A percentile compares a stretch with the other conserved stretches of the same genome.
Conservation (phyloP, 2,888 invertebrate genomes). For the Lithophane leautieri region DNA sequence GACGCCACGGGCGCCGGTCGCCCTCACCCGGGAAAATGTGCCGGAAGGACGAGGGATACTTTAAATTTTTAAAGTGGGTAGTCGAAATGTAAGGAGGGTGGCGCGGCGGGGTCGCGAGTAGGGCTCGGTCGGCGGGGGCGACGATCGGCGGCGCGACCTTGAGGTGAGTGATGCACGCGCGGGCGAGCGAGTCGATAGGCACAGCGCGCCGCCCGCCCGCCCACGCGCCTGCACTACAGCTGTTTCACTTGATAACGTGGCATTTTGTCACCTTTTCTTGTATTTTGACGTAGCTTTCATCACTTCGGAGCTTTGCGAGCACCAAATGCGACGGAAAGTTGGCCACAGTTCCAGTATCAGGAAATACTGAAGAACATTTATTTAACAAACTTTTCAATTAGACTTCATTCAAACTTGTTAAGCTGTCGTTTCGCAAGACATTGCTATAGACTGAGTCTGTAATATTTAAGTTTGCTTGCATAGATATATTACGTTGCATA, state of each 20-base stretch:
- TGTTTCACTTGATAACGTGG: constrained; percentile 85
- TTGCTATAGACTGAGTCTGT: background rate
- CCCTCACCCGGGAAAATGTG: constrained; percentile 79
- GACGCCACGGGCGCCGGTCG: constrained; percentile 81
- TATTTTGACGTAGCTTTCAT: constrained; percentile 60
- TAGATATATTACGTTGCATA: constrained; percentile 9
- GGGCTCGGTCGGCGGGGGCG: constrained; percentile 75
- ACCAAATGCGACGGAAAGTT: constrained; percentile 31
- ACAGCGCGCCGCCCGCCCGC: constrained; percentile 77
- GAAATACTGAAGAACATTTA: constrained; percentile 34
- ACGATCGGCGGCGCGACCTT: constrained; percentile 79
- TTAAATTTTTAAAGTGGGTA: constrained; percentile 77
- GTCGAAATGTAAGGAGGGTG: constrained; percentile 78
- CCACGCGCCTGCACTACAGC: constrained; percentile 87
- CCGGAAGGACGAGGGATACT: constrained; percentile 84
- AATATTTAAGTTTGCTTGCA: constrained; percentile 7
- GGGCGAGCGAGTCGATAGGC: constrained; percentile 82
- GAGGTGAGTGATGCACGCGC: constrained; percentile 86
- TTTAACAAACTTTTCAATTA: constrained; percentile 64
- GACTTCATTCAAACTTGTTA: constrained; percentile 53
- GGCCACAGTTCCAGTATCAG: constrained; percentile 39
- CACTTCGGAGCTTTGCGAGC: constrained; percentile 31
- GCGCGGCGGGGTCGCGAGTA: constrained; percentile 76
- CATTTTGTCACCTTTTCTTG: constrained; percentile 67
- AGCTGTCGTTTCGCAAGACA: constrained; percentile 34